Percentiles rank a stretch among this genome's conserved stretches.
These are phyloP conservation scores for Pristionchus maxplancki DNA, from an alignment of 2,888 invertebrate species.

Conservation along the genomic window DNA sequence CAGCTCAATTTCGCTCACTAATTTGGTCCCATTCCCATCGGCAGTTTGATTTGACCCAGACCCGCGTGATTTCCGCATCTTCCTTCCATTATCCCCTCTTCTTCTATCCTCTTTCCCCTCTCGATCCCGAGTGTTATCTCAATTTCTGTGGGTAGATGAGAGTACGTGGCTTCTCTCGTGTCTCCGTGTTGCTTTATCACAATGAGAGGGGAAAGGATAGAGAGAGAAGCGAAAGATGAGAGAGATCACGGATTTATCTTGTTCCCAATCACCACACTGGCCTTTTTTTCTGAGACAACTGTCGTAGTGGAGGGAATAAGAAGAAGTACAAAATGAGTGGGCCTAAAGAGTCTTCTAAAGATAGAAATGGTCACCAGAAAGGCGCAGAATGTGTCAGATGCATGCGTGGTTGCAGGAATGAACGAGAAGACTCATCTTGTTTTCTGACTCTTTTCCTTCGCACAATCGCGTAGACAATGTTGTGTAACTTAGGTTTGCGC, in stretches of 20 bases:
- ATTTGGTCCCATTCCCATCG: not conserved
- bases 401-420: not conserved
- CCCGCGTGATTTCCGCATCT: conserved; percentile 27
- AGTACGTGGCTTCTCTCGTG: conserved; percentile 17
- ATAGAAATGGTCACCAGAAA: not conserved
- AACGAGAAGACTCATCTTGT: not conserved
- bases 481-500: conserved; percentile 22
- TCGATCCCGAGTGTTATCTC: not conserved
- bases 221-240: conserved; percentile 1
- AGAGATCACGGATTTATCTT: conserved; percentile 33
- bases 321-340: not conserved
- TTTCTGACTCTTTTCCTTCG: not conserved
- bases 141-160: not conserved
- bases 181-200: conserved; percentile 41
- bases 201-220: not conserved
- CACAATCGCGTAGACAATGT: not conserved
- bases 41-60: not conserved
- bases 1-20: not conserved
- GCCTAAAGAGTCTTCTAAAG: not conserved
- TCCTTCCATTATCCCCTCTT: not conserved
- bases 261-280: conserved; percentile 25
- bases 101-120: not conserved
- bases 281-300: conserved; percentile 16
- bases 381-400: not conserved
- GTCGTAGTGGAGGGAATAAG: not conserved